Percentiles rank a stretch among this genome's conserved stretches.
phyloP scores from a whole-genome alignment of 1,140 invertebrate species.

The Drosophila nannoptera region DNA sequence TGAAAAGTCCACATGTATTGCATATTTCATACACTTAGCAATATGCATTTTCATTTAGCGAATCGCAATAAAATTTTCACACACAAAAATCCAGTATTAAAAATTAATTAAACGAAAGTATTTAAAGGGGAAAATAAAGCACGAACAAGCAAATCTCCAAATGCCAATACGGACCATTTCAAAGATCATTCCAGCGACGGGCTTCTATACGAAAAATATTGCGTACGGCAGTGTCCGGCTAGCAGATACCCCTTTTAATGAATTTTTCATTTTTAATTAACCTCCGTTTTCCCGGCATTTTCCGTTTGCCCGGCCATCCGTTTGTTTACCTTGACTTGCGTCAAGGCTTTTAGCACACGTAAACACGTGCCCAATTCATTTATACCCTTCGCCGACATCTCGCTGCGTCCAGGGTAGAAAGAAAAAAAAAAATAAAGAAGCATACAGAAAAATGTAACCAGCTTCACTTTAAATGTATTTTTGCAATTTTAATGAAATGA shows the following conservation, averaged over 20 bases:
- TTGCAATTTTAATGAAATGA: slow-evolving; percentile 76
- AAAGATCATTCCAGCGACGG: slow-evolving; percentile 41
- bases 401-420: slow-evolving; percentile 1
- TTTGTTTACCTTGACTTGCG: neutral
- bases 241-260: neutral
- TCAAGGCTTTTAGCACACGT: neutral
- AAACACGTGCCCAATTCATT: neutral
- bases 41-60: neutral
- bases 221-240: neutral
- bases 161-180: slow-evolving; percentile 24
- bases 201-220: neutral
- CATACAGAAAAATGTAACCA: slow-evolving; percentile 33
- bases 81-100: slow-evolving; percentile 3
- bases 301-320: neutral
- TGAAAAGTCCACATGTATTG: neutral
- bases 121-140: neutral
- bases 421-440: slow-evolving; percentile 5
- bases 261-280: neutral
- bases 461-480: slow-evolving; percentile 68
- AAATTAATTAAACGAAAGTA: slow-evolving; percentile 54
- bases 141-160: slow-evolving; percentile 20
- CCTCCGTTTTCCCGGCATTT: neutral
- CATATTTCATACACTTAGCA: neutral
- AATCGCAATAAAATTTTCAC: slow-evolving; percentile 2
- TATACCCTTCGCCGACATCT: neutral